Base-by-base conservation (phyloP, 2,113 vertebrate genomes). In the Tor tambroides region DNA sequence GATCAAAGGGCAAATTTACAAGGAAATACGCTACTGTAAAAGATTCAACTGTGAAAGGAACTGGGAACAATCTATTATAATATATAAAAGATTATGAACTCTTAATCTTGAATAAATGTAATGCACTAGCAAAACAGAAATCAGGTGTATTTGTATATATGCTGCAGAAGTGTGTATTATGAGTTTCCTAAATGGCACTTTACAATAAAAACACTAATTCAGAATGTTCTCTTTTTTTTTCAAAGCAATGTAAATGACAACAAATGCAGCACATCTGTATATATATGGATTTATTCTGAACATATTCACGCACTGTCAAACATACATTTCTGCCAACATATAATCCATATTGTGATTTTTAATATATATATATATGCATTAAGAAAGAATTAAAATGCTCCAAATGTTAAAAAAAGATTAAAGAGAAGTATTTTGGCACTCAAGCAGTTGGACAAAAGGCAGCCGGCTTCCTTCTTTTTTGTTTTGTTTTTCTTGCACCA, bases 391-490 rank as follows among this genome's bases (percentile, higher is more conserved):
- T 65, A 77, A 67, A 43, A 84, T 56, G 49, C n/a, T 78, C 46
- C 23, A 63, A 75, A 69, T 59, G 54, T 79, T 63, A n/a, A 67
- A 77, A 69, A 51, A 67, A 26, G 59, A 54, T 79, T 38, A 21
- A 78, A 85, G 69, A 85, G 69, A 86, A 78, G 12, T 54, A 51
- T 67, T 89, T 91, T 92, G 88, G 89, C 89, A 90, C 82, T 54
- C 1, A 59, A 89, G 59, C 49, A 77, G 67, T 71, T 41, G 69
- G 91, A 92, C 90, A 6, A 91, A 89, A 82, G 87, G 90, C 49
- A 89, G 90, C 88, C 3, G 56, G 26, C 32, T 23, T 87, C 90
- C 81, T 30, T 80, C 78, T 21, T 23, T 59, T 59, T 21, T 54
- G 5, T 21, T 14, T 51, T n/a, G 21, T 61, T 23, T 69, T 32